Base-by-base conservation (phyloP, 1,140 invertebrate species). In the Anoplolepis gracilipes region DNA sequence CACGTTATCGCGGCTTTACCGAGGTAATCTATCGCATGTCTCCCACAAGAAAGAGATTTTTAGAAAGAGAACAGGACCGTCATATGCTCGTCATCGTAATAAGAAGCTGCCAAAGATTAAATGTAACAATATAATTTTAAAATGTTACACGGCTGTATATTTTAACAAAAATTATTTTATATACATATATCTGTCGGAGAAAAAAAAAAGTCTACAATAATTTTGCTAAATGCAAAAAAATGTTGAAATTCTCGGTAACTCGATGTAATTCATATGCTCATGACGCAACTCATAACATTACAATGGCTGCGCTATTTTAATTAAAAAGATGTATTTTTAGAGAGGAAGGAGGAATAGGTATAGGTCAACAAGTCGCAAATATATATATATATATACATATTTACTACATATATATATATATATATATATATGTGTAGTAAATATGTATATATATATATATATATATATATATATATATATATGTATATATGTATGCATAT, bases 21-120 rank as follows among this genome's bases (percentile, higher is more conserved):
- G 67, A 81, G 84, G 85, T 87, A 91, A 92, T 91, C 91, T 85
- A 92, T 92, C 85, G 90, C 88, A 59, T 88, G 87, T 88, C 87
- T 79, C 84, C 62, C 82, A 67, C 85, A 70, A 57, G 84, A 88
- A 88, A 87, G 84, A 88, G 89, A 90, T 90, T 85, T 88, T 69
- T 81, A 59, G 11, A 49, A 16, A 49, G 19, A 57, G 59, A 79
- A 82, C 59, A 59, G 57, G 57, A 73, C 57, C 11, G 49, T 46
- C 53, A 49, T 36, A 39, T 25, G 49, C 46, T 16, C 46, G 46
- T 49, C 46, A 49, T 13, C 46, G 61, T 59, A 65, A 72, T 72
- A 62, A 70, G 49, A 79, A 69, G 39, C 49, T 42, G 46, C 33
- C 7, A 59, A 57, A 59, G 28, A 61, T 73, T 72, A 82, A 59